Conservation (phyloP, 2,888 invertebrate genomes). For the Caprella mutica region DNA sequence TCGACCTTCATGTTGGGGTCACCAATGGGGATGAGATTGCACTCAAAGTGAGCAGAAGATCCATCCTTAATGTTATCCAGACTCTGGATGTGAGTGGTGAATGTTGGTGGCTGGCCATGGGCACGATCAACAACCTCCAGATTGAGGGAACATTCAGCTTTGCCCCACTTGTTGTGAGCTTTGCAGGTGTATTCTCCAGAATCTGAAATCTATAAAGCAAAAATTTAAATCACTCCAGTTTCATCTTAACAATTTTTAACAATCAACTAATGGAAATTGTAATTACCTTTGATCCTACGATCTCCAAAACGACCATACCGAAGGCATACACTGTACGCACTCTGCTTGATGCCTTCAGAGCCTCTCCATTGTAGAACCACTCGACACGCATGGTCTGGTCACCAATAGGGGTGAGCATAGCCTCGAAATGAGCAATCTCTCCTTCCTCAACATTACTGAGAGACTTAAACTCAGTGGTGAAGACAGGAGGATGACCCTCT, state of each 20-base stretch:
- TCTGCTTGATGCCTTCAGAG: conserved; percentile 53
- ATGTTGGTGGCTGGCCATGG: conserved; percentile 73
- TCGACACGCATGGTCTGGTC: conserved; percentile 89
- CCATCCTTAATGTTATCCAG: conserved; percentile 78
- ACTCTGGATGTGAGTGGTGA: conserved; percentile 66
- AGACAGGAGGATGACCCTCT: conserved; percentile 71
- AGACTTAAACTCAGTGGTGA: conserved; percentile 59
- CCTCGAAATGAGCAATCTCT: conserved; percentile 95
- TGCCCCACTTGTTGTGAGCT: conserved; percentile 79
- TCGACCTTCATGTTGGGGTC: conserved; percentile 89
- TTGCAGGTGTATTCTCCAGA: conserved; percentile 77
- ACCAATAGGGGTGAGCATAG: conserved; percentile 82
- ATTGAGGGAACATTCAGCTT: conserved; percentile 59
- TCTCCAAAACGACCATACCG: conserved; percentile 93
- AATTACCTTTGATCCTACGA: conserved; percentile 62
- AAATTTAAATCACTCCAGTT: neutral
- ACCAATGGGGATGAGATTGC: conserved; percentile 81
- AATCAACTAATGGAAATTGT: neutral
- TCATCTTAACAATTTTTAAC: neutral
- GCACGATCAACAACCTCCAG: conserved; percentile 68
- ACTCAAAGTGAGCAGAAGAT: conserved; percentile 89
- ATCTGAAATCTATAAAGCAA: conserved; percentile 51
- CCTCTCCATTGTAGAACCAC: conserved; percentile 90
- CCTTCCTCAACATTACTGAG: conserved; percentile 78
- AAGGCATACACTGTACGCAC: conserved; percentile 90